phyloP scores from a whole-genome alignment of 2,797 vertebrate genomes.

The Brotula barbata region DNA sequence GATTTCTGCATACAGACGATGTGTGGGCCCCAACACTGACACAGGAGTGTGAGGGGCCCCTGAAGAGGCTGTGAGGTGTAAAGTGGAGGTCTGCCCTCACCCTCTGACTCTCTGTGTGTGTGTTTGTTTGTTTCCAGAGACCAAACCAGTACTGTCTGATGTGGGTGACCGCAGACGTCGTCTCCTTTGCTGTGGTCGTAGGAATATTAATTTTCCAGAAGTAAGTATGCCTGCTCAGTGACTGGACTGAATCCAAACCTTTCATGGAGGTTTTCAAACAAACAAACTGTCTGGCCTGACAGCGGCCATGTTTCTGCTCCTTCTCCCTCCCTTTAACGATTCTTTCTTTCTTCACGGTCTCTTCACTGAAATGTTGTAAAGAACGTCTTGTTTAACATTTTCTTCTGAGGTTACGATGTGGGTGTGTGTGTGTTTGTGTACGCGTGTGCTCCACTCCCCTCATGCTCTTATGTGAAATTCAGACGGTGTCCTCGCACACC shows the following conservation, averaged over 20 bases:
- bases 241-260: background rate
- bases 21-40: too few relatives aligned
- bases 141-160: slow-evolving; percentile 89
- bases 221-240: slow-evolving; percentile 80
- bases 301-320: slow-evolving; percentile 5
- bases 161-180: slow-evolving; percentile 91
- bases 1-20: too few relatives aligned
- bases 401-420: too few relatives aligned
- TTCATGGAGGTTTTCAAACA: background rate
- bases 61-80: too few relatives aligned
- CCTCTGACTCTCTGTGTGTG: too few relatives aligned
- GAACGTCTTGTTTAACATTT: too few relatives aligned
- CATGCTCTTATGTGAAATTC: background rate
- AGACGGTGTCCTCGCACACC: background rate
- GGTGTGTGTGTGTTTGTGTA: too few relatives aligned
- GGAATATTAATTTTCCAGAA: slow-evolving; percentile 97
- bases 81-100: too few relatives aligned
- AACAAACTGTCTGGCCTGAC: too few relatives aligned
- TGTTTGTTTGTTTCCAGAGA: slow-evolving; percentile 76
- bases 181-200: slow-evolving; percentile 89
- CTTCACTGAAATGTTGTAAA: background rate
- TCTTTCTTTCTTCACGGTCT: background rate
- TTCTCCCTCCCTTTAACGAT: background rate
- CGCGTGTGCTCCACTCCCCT: background rate
- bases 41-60: too few relatives aligned